These are phyloP conservation scores for Thalassophryne amazonica DNA, from an alignment of 2,797 vertebrate species.

Conservation along the genomic window DNA sequence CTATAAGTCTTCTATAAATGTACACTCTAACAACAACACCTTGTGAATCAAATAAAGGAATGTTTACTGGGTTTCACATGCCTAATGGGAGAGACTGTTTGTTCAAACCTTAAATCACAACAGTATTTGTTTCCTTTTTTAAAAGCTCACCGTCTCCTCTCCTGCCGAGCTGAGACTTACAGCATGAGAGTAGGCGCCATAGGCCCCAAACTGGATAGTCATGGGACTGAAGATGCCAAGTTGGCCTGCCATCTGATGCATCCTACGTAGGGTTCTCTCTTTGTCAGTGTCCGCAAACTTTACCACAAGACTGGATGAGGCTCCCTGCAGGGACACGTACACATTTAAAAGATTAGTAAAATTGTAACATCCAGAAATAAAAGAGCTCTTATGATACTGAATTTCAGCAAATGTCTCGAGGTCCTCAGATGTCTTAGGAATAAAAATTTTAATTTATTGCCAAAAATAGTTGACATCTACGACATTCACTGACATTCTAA, in stretches of 20 bases:
- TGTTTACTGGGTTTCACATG: slow-evolving; percentile 23
- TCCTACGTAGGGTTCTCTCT: slow-evolving; percentile 90
- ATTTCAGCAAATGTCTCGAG: background rate
- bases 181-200: slow-evolving; percentile 94
- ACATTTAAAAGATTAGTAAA: too few species aligned
- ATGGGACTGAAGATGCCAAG: slow-evolving; percentile 95
- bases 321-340: slow-evolving; percentile 77
- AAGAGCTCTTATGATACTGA: background rate
- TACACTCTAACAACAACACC: slow-evolving; percentile 24
- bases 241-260: slow-evolving; percentile 98
- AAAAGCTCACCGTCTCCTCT: slow-evolving; percentile 76
- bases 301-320: slow-evolving; percentile 95
- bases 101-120: slow-evolving; percentile 63
- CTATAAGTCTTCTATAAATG: slow-evolving; percentile 13
- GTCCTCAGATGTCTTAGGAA: background rate
- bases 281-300: slow-evolving; percentile 97
- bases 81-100: slow-evolving; percentile 56
- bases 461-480: too few species aligned
- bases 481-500: too few species aligned
- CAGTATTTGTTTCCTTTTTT: slow-evolving; percentile 54
- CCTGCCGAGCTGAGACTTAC: slow-evolving; percentile 83
- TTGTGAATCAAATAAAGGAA: slow-evolving; percentile 27
- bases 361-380: too few species aligned
- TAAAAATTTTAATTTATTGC: too few species aligned
- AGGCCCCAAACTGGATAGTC: slow-evolving; percentile 93